Evolutionary conservation across 2,797 vertebrate species (phyloP).

Genomic region (Arrhamphus sclerolepis): DNA sequence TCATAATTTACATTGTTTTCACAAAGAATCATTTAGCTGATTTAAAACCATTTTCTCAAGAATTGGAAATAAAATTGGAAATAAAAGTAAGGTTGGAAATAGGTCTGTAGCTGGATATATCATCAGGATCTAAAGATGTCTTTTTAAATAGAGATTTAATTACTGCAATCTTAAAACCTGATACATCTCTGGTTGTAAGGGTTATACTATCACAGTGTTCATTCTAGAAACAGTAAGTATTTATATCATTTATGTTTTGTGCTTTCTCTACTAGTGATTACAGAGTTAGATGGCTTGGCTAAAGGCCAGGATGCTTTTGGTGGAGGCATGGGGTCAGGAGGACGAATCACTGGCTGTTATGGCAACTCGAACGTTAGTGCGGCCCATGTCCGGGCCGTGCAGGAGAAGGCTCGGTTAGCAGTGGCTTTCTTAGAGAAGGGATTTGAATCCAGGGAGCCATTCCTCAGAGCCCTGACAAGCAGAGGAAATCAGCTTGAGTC

Average conservation of each 20-base stretch:
- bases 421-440: slow-evolving; percentile 91
- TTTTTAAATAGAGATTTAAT: too few relatives aligned
- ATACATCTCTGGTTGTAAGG: too few relatives aligned
- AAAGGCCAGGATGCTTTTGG: slow-evolving; percentile 89
- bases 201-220: neutral
- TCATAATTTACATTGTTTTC: too few relatives aligned
- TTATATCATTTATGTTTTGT: slow-evolving; percentile 16
- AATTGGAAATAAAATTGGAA: too few relatives aligned
- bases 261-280: slow-evolving; percentile 87
- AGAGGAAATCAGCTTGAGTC: slow-evolving; percentile 96
- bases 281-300: slow-evolving; percentile 95
- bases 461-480: slow-evolving; percentile 92
- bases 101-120: too few relatives aligned
- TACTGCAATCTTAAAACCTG: too few relatives aligned
- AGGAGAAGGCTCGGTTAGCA: slow-evolving; percentile 91
- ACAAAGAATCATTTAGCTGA: too few relatives aligned
- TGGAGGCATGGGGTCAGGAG: slow-evolving; percentile 52
- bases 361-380: slow-evolving; percentile 70
- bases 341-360: slow-evolving; percentile 37
- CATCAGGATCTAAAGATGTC: too few relatives aligned
- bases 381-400: slow-evolving; percentile 88
- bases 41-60: too few relatives aligned
- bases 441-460: slow-evolving; percentile 90
- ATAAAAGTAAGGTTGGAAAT: too few relatives aligned
- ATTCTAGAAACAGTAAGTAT: neutral